Percentiles rank a stretch among this genome's conserved stretches.
Evolutionary conservation across 2,888 invertebrate genomes (phyloP).

Genomic region (Lissocephala sabroskyi): DNA sequence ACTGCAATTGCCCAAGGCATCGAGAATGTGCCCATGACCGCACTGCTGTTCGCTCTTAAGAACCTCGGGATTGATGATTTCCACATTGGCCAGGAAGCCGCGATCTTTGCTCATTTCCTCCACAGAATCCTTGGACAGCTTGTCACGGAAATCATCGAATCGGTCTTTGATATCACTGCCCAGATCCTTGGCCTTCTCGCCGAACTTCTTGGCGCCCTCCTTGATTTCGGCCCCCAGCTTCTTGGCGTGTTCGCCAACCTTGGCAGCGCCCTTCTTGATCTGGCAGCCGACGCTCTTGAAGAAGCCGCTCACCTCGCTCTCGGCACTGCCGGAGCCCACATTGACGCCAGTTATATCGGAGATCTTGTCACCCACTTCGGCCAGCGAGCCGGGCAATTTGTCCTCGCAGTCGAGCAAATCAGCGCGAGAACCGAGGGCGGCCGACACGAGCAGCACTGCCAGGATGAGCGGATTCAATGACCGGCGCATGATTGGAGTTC

Average conservation of each 20-base stretch:
- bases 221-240: conserved; percentile 61
- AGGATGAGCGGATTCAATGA: too few relatives aligned
- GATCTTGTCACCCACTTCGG: conserved; percentile 40
- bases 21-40: conserved; percentile 68
- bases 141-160: conserved; percentile 62
- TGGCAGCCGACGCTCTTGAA: conserved; percentile 65
- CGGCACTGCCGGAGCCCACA: conserved; percentile 31
- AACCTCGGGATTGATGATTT: conserved; percentile 65
- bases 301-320: conserved; percentile 59
- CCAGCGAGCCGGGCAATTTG: conserved; percentile 39
- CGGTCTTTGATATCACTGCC: conserved; percentile 60
- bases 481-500: conserved; percentile 5
- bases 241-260: conserved; percentile 62
- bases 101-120: conserved; percentile 48
- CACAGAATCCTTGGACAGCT: conserved; percentile 51
- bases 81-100: conserved; percentile 57
- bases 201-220: conserved; percentile 62
- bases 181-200: conserved; percentile 60
- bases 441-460: conserved; percentile 30
- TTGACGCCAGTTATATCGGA: conserved; percentile 29
- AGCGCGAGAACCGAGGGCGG: conserved; percentile 22
- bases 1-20: conserved; percentile 69
- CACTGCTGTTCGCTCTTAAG: conserved; percentile 67
- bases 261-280: conserved; percentile 59
- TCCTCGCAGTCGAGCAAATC: conserved; percentile 64